A percentile compares a stretch with the other conserved stretches of the same genome.
phyloP scores from a whole-genome alignment of 37 sponge, comb jelly and placozoan genomes.

The Agelas oroides region DNA sequence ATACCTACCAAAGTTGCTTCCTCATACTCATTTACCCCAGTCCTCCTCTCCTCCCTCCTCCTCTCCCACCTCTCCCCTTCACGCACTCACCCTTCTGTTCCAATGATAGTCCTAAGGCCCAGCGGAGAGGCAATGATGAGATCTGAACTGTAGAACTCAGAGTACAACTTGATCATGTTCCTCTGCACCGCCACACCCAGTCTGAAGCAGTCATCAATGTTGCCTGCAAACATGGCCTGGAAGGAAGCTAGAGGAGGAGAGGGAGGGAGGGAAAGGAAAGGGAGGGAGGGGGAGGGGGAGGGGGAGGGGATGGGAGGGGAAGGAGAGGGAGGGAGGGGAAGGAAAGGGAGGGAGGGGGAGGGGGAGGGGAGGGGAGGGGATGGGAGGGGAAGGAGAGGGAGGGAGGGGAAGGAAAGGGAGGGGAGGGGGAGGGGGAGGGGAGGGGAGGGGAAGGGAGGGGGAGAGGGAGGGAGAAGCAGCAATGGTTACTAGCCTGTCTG shows the following conservation, averaged over 20 bases:
- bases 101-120: constrained; percentile 90
- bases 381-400: too few species aligned
- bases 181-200: constrained; percentile 84
- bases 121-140: constrained; percentile 97
- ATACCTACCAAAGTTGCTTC: neutral
- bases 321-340: neutral
- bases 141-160: constrained; percentile 94
- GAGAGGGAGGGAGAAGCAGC: neutral
- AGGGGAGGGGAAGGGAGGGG: neutral
- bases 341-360: neutral
- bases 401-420: neutral
- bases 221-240: constrained; percentile 85
- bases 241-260: constrained; percentile 46
- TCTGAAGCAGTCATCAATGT: constrained; percentile 96
- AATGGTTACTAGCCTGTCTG: neutral
- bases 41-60: neutral
- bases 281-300: neutral
- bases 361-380: neutral
- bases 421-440: neutral
- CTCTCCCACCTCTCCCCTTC: too few species aligned
- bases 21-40: neutral
- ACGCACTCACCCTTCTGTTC: constrained; percentile 75
- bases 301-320: too few species aligned
- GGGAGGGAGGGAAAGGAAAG: neutral
- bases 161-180: constrained; percentile 82